These are phyloP conservation scores for Anoplolepis gracilipes DNA, from an alignment of 1,140 invertebrate species.

Conservation along the genomic window DNA sequence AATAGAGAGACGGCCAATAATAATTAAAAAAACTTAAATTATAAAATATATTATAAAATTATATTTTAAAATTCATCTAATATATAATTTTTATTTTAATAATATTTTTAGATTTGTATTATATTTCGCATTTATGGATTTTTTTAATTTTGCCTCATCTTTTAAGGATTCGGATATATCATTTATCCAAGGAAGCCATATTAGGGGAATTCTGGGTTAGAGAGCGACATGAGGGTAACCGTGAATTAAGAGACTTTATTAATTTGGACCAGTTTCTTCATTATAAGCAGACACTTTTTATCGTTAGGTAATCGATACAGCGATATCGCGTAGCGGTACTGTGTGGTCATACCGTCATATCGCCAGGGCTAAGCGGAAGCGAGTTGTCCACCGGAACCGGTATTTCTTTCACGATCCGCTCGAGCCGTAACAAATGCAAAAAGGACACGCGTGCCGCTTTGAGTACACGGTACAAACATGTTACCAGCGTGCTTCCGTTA, in stretches of 20 bases:
- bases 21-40: no score
- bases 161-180: neutral
- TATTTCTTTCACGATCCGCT: slow-evolving; percentile 68
- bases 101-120: neutral
- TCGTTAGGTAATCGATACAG: slow-evolving; percentile 59
- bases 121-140: neutral
- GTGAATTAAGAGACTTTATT: neutral
- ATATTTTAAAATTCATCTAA: no score
- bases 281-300: slow-evolving; percentile 18
- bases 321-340: slow-evolving; percentile 61
- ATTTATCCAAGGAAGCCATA: neutral
- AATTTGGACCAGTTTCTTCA: slow-evolving; percentile 14
- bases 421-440: slow-evolving; percentile 39
- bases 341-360: slow-evolving; percentile 6
- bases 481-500: slow-evolving; percentile 1
- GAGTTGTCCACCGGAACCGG: slow-evolving; percentile 73
- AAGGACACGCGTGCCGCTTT: neutral
- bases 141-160: no score
- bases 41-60: no score
- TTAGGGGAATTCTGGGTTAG: neutral
- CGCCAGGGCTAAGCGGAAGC: slow-evolving; percentile 66
- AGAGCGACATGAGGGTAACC: neutral
- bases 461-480: neutral
- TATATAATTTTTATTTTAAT: neutral
- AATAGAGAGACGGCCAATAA: no score